phyloP scores from a whole-genome alignment of 2,113 vertebrate genomes.

The western clawed frog (Xenopus tropicalis) region DNA sequence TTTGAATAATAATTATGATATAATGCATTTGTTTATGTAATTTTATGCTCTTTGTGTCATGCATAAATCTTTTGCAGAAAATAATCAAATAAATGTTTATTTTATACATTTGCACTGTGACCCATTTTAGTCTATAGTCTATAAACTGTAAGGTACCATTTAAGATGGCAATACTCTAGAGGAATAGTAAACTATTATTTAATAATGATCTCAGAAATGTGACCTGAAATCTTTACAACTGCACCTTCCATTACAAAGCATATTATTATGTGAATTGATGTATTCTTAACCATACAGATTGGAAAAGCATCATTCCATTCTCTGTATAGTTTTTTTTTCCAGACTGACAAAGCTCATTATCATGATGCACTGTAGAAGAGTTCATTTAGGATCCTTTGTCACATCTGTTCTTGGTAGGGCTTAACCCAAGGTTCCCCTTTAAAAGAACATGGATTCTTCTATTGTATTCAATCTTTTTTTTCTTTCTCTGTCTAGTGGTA shows the following conservation, averaged over 20 bases:
- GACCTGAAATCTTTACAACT: not conserved
- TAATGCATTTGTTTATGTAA: not conserved
- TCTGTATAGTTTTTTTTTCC: conserved; percentile 51
- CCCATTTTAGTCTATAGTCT: no score
- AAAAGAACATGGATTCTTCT: conserved; percentile 46
- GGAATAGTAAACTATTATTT: no score
- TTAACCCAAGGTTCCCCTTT: conserved; percentile 24
- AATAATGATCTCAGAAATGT: no score
- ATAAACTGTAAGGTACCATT: no score
- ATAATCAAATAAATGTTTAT: no score
- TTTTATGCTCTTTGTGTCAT: no score
- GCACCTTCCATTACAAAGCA: not conserved
- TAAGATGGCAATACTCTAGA: no score
- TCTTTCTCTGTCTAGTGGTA: conserved; percentile 20
- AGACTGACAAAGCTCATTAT: conserved; percentile 62
- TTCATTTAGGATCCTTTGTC: conserved; percentile 47
- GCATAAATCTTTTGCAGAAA: no score
- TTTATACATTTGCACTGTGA: no score
- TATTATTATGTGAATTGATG: conserved; percentile 9
- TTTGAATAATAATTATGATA: not conserved
- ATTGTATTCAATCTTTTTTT: conserved; percentile 47
- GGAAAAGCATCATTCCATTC: conserved; percentile 34
- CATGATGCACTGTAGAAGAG: conserved; percentile 51
- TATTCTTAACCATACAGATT: conserved; percentile 10
- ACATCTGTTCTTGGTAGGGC: conserved; percentile 49